A percentile compares a stretch with the other conserved stretches of the same genome.
These are phyloP conservation scores for Puffinus mauretanicus DNA, from an alignment of 2,113 vertebrate genomes.

Conservation along the genomic window DNA sequence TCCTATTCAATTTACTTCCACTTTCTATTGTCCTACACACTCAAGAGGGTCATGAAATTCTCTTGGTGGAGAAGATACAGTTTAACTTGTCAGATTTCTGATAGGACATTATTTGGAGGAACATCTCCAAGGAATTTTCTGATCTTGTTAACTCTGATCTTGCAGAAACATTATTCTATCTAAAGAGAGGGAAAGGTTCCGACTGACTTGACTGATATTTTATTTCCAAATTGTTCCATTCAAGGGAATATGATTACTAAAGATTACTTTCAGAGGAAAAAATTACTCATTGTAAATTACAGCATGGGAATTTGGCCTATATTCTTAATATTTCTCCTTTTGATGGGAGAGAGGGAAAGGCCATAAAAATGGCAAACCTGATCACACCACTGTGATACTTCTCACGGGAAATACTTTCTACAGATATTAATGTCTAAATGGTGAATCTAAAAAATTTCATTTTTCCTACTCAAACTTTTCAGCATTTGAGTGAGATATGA, in stretches of 20 bases:
- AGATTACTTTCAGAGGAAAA: neutral
- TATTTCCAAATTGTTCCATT: neutral
- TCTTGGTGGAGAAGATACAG: neutral
- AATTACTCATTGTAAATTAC: neutral
- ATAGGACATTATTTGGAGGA: neutral
- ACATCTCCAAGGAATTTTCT: neutral
- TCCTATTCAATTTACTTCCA: neutral
- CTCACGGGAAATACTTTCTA: neutral
- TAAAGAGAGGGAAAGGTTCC: neutral
- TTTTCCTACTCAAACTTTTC: neutral
- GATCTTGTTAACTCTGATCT: neutral
- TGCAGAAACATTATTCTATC: neutral
- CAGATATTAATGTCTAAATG: neutral
- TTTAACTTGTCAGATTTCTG: neutral
- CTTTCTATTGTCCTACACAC: neutral
- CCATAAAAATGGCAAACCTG: neutral
- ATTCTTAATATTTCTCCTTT: neutral
- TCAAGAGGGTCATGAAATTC: neutral
- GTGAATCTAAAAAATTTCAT: neutral
- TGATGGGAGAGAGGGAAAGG: neutral
- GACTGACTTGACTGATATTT: neutral
- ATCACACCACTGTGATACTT: neutral
- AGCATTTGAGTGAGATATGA: neutral
- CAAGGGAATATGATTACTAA: neutral
- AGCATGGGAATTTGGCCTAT: neutral